These are phyloP conservation scores for Valencia hispanica DNA, from an alignment of 2,797 vertebrate genomes.

Conservation along the genomic window DNA sequence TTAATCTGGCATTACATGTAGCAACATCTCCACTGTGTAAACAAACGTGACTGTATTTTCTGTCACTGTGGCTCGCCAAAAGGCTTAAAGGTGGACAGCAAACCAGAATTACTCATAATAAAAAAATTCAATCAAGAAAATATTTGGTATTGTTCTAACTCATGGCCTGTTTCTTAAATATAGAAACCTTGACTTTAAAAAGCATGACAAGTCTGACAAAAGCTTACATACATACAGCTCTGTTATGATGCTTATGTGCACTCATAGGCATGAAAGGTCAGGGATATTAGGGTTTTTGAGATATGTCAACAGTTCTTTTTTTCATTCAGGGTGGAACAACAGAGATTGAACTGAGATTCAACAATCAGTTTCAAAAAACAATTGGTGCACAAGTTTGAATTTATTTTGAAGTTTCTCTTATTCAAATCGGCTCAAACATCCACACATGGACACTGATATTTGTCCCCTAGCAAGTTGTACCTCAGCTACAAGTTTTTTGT, in stretches of 20 bases:
- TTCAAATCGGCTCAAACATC: not conserved
- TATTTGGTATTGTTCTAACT: not conserved
- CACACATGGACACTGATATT: not conserved
- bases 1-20: not conserved
- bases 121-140: not conserved
- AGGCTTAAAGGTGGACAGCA: not conserved
- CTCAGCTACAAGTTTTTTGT: too few relatives aligned
- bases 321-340: not conserved
- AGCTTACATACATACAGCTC: not conserved
- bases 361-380: too few relatives aligned
- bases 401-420: not conserved
- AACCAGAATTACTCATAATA: not conserved
- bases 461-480: too few relatives aligned
- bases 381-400: not conserved
- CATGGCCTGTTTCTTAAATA: not conserved
- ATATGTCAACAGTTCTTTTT: not conserved
- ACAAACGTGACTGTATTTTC: slow-evolving; percentile 13
- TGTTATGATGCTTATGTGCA: not conserved
- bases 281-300: not conserved
- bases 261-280: not conserved
- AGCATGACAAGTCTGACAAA: not conserved
- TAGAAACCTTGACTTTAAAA: not conserved
- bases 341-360: too few relatives aligned
- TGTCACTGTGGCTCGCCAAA: not conserved
- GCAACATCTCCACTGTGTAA: slow-evolving; percentile 33